Conservation (phyloP, 2,888 invertebrate genomes). For the Epirrhoe alternata region DNA sequence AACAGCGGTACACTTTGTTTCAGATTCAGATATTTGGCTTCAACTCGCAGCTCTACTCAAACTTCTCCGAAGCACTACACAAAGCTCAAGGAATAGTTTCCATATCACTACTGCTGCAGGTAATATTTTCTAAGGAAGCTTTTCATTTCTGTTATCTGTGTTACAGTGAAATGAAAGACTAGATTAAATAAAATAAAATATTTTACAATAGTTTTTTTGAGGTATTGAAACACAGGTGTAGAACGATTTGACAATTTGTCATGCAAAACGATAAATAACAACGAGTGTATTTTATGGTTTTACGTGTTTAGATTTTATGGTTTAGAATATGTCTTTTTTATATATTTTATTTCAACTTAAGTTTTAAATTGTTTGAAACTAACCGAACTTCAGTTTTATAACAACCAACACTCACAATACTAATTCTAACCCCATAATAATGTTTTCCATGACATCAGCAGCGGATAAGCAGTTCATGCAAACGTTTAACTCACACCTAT, state of each 20-base stretch:
- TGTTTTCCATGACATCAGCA: too few relatives aligned
- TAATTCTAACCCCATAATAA: too few relatives aligned
- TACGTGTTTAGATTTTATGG: background rate
- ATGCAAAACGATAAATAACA: constrained; percentile 8
- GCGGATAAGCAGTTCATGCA: too few relatives aligned
- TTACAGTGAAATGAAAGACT: background rate
- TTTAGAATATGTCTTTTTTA: background rate
- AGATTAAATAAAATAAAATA: constrained; percentile 1
- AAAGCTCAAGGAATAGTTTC: constrained; percentile 98
- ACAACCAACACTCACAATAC: too few relatives aligned
- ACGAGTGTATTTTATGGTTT: constrained; percentile 6
- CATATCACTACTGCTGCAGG: constrained; percentile 97
- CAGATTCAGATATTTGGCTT: constrained; percentile 99
- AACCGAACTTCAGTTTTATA: too few relatives aligned
- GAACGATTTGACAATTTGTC: constrained; percentile 14
- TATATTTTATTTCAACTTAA: background rate
- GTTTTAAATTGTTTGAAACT: background rate
- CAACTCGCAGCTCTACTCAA: constrained; percentile 98
- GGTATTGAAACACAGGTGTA: constrained; percentile 19
- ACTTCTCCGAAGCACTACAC: constrained; percentile 97
- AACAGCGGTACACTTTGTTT: constrained; percentile 69
- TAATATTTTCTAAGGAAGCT: constrained; percentile 63
- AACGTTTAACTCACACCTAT: too few relatives aligned
- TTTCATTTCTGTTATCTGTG: background rate
- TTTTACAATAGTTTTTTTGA: background rate